Percentiles rank a stretch among this genome's conserved stretches.
phyloP scores from a whole-genome alignment of 2,113 vertebrate genomes.

The Polypterus bichir region DNA sequence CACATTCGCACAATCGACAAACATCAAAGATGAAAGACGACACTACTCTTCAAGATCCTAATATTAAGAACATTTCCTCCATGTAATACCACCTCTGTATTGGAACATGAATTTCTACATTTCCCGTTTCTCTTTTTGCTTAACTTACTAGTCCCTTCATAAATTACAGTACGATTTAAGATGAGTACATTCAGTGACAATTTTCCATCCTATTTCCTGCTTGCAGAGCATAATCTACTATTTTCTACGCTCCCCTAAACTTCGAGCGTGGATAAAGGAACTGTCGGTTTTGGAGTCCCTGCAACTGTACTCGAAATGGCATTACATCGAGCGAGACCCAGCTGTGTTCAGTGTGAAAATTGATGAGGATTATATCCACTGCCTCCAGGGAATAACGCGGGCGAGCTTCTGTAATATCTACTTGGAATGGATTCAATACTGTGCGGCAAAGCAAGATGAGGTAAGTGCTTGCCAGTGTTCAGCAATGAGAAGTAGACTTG shows the following conservation, averaged over 20 bases:
- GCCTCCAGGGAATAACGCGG: constrained; percentile 87
- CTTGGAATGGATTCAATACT: constrained; percentile 93
- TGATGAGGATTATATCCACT: constrained; percentile 92
- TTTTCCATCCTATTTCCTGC: constrained; percentile 13
- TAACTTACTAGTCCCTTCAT: neutral
- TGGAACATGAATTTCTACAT: too few relatives aligned
- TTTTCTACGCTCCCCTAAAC: constrained; percentile 75
- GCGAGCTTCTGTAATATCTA: constrained; percentile 93
- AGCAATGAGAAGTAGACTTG: neutral
- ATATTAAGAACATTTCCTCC: too few relatives aligned
- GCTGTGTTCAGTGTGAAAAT: constrained; percentile 85
- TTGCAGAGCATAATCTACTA: constrained; percentile 90
- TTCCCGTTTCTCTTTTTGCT: neutral
- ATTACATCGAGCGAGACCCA: constrained; percentile 88
- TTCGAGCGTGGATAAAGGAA: constrained; percentile 73
- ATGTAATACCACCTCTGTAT: too few relatives aligned
- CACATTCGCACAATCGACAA: too few relatives aligned
- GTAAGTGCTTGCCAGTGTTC: constrained; percentile 32
- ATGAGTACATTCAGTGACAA: neutral
- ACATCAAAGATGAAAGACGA: too few relatives aligned
- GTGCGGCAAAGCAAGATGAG: constrained; percentile 66
- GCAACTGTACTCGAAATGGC: constrained; percentile 89
- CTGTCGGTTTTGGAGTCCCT: constrained; percentile 66
- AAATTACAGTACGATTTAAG: neutral
- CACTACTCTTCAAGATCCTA: too few relatives aligned